Evolutionary conservation across 2,888 invertebrate species (phyloP).

Genomic region (Biston stratarius): DNA sequence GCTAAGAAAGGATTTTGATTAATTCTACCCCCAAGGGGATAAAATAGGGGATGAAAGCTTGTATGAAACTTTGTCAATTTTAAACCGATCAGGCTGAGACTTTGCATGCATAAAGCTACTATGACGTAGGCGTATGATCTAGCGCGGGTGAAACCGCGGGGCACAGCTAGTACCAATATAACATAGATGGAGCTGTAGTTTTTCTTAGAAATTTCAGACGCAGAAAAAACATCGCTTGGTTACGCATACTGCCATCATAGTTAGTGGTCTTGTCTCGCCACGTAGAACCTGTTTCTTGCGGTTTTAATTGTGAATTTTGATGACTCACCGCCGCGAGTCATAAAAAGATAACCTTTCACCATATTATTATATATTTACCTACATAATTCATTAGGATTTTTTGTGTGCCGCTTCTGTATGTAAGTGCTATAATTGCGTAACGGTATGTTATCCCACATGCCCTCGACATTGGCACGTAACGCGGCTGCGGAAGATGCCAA

Average conservation of each 20-base stretch:
- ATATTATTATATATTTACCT: constrained; percentile 19
- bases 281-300: constrained; percentile 32
- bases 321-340: constrained; percentile 37
- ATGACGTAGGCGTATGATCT: no score
- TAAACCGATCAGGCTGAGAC: no score
- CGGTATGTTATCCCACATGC: constrained; percentile 45
- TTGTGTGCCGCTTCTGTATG: constrained; percentile 16
- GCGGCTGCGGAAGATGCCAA: constrained; percentile 74
- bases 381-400: constrained; percentile 20
- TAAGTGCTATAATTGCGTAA: constrained; percentile 39
- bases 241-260: constrained; percentile 14
- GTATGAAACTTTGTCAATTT: no score
- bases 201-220: background rate
- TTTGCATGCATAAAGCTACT: no score
- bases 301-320: constrained; percentile 33
- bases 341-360: constrained; percentile 25
- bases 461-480: constrained; percentile 74
- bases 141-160: no score
- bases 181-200: background rate
- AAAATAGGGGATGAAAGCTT: no score
- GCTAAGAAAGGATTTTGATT: no score
- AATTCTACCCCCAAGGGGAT: no score
- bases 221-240: constrained; percentile 6
- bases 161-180: no score
- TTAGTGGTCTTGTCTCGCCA: constrained; percentile 3